Conservation (phyloP, 2,797 vertebrate species). For the Sebastes vulpes region DNA sequence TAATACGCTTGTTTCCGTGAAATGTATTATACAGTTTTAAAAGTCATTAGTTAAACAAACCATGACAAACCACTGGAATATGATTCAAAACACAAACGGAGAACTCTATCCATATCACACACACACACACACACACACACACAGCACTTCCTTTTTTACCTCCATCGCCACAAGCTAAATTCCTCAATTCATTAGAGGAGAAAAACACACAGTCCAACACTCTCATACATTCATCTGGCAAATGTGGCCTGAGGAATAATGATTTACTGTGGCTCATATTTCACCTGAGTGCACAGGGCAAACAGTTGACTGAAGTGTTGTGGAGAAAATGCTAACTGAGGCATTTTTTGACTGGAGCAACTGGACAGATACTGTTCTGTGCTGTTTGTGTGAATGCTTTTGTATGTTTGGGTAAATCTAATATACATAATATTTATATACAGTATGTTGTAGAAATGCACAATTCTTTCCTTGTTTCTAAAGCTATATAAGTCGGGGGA, state of each 20-base stretch:
- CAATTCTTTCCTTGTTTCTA: not conserved
- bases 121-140: constrained; percentile 43
- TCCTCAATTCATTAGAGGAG: constrained; percentile 89
- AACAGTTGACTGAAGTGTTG: constrained; percentile 87
- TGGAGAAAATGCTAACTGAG: constrained; percentile 86
- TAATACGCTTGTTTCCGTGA: not conserved
- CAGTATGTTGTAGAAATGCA: constrained; percentile 29
- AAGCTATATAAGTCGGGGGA: not conserved
- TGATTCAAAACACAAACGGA: constrained; percentile 43
- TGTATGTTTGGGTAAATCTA: constrained; percentile 57
- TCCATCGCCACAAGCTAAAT: constrained; percentile 85
- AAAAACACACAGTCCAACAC: constrained; percentile 86
- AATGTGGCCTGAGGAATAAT: constrained; percentile 88
- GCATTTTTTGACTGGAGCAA: constrained; percentile 78
- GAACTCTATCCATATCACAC: constrained; percentile 30
- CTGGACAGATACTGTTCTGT: constrained; percentile 81
- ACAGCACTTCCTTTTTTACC: constrained; percentile 75
- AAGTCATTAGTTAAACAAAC: constrained; percentile 38
- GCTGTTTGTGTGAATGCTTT: constrained; percentile 61
- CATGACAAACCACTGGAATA: constrained; percentile 20
- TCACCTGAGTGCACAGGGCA: constrained; percentile 88
- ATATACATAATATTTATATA: constrained; percentile 48
- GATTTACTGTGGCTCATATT: constrained; percentile 89
- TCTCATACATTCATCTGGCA: constrained; percentile 87
- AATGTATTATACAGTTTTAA: constrained; percentile 22